Percentiles rank a stretch among this genome's conserved stretches.
phyloP scores from a whole-genome alignment of 2,888 invertebrate species.

The Xylocampa areola region DNA sequence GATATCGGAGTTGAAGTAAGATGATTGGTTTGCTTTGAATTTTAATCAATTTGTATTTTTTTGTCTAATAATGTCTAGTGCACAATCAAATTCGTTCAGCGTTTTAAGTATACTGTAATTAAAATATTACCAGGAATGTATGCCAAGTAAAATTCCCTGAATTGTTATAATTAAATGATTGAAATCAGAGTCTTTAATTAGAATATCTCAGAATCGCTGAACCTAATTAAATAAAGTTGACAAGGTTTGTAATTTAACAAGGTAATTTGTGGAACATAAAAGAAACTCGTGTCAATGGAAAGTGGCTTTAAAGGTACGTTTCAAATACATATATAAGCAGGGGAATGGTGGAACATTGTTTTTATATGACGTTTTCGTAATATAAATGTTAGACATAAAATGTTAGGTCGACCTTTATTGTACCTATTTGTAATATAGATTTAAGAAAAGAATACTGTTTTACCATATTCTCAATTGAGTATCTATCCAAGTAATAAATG shows the following conservation, averaged over 20 bases:
- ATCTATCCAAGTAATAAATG: conserved; percentile 2
- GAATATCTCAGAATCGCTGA: neutral
- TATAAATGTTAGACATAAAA: conserved; percentile 16
- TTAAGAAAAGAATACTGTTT: neutral
- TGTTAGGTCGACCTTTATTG: conserved; percentile 24
- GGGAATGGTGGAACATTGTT: neutral
- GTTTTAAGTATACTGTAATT: neutral
- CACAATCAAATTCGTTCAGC: too few species aligned
- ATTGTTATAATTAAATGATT: conserved; percentile 10
- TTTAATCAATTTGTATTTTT: too few species aligned
- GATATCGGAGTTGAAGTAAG: conserved; percentile 18
- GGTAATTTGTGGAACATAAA: conserved; percentile 6
- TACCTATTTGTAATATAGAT: conserved; percentile 14
- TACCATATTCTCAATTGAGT: conserved; percentile 2
- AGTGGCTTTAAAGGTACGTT: conserved; percentile 61
- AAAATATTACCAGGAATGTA: neutral
- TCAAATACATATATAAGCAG: conserved; percentile 2
- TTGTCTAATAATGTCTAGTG: too few species aligned
- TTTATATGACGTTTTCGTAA: conserved; percentile 9
- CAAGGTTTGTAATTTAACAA: conserved; percentile 1
- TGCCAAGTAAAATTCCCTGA: neutral
- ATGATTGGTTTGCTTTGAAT: too few species aligned
- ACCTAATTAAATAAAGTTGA: conserved; percentile 1
- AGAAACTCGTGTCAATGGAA: conserved; percentile 65
- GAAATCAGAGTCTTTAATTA: conserved; percentile 2